Conservation (phyloP, 1,140 invertebrate species). For the Atta texana region DNA sequence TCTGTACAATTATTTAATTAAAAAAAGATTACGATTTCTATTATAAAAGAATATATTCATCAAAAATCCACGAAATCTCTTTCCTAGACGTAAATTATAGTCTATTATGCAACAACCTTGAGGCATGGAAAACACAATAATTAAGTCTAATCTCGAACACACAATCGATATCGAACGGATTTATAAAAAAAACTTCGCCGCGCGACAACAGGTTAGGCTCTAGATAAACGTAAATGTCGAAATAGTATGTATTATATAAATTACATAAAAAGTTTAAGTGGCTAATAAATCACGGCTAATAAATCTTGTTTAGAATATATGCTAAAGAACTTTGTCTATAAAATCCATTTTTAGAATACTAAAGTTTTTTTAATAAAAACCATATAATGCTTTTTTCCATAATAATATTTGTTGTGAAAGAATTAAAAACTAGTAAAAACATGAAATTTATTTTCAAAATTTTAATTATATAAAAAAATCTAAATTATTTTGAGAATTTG, state of each 20-base stretch:
- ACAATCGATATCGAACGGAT: conserved; percentile 48
- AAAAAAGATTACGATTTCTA: background rate
- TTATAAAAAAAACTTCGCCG: conserved; percentile 37
- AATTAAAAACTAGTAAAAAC: background rate
- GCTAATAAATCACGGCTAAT: background rate
- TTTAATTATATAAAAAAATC: background rate
- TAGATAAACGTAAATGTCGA: conserved; percentile 18
- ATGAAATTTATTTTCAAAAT: background rate
- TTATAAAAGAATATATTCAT: background rate
- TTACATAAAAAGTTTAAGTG: conserved; percentile 22
- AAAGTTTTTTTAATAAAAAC: background rate
- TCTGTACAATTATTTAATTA: background rate
- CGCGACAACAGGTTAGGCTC: conserved; percentile 19
- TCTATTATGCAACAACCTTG: conserved; percentile 48
- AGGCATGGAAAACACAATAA: conserved; percentile 53
- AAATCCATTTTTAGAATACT: background rate
- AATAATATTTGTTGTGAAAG: background rate
- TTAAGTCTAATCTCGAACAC: conserved; percentile 53
- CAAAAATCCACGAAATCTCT: background rate
- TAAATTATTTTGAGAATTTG: background rate
- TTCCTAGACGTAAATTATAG: background rate
- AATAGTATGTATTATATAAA: conserved; percentile 27
- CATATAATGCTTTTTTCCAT: background rate
- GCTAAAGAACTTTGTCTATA: background rate
- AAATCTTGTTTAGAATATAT: background rate